Percentiles rank a stretch among this genome's conserved stretches.
phyloP scores from a whole-genome alignment of 2,113 vertebrate genomes.

The Albula glossodonta region DNA sequence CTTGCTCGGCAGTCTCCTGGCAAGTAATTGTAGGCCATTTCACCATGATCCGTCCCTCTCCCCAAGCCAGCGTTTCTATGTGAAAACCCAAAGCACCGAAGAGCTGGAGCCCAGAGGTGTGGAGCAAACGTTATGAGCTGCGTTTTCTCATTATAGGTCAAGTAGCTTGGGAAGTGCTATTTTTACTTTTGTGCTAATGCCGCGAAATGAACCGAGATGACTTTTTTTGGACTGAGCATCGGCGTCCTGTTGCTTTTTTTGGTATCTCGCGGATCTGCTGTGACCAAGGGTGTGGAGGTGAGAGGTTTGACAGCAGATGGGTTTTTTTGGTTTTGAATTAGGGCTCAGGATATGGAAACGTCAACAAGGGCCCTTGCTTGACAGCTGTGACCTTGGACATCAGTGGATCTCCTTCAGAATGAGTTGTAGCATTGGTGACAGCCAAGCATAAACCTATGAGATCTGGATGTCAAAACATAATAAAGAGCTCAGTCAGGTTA shows the following conservation, averaged over 20 bases:
- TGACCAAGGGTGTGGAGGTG: not conserved
- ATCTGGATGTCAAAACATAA: not conserved
- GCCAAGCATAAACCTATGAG: not conserved
- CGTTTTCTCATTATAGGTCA: slow-evolving; percentile 26
- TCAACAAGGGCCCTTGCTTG: not conserved
- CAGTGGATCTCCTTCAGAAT: not conserved
- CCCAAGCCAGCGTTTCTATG: not conserved
- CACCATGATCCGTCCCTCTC: too few species aligned
- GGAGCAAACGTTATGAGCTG: not conserved
- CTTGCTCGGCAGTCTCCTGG: too few species aligned
- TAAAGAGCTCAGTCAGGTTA: not conserved
- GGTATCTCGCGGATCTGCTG: not conserved
- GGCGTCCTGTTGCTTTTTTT: not conserved
- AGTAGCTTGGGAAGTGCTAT: slow-evolving; percentile 30
- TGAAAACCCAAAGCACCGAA: not conserved
- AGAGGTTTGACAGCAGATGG: not conserved
- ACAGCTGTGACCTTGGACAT: not conserved
- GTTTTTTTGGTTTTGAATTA: not conserved
- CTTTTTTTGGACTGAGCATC: not conserved
- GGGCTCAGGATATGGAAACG: not conserved
- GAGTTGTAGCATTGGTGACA: not conserved
- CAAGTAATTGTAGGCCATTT: not conserved
- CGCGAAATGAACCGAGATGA: slow-evolving; percentile 22
- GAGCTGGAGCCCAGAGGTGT: not conserved
- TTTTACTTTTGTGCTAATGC: slow-evolving; percentile 23